Evolutionary conservation across 2,797 vertebrate species (phyloP), one percentile per base, ranked within the genome.

Genomic region (Balearica regulorum): DNA sequence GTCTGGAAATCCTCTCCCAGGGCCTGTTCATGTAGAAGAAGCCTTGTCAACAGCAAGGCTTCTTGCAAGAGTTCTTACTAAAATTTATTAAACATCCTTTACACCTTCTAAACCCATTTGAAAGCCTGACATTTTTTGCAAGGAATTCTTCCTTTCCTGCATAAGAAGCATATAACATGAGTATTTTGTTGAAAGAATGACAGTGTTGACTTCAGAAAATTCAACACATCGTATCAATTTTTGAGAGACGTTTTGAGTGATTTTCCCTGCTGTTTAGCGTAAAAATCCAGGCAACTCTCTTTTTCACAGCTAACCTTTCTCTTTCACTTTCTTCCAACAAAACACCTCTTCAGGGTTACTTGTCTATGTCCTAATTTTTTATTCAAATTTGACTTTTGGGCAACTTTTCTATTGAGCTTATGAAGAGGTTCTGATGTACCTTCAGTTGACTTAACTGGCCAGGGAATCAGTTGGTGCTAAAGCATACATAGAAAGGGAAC

Each of bases 151-250:
- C 7, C 4, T 92, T 75, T 64, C 55, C 35, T 69, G 1, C 1
- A 46, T 46, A 35, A 26, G 21, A 33, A 55, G 15, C 9, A 39
- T 13, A 17, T 5, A 53, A 16, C 6, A 58, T 0, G 0, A 9
- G 13, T 33, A 33, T 87, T 70, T 70, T 91, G 8, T 43, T 75
- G 61, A 60, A 68, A 79, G 10, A 6, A 18, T 60, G 13, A 22
- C 18, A 39, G 22, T 43, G 35, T 8, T 81, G 58, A 79, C 25
- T 82, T 44, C 4, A 15, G 29, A 60, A 87, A 71, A 66, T 55
- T 43, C 20, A 80, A n/a, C 20, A 43, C 25, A 51, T 15, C 37
- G 2, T 9, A 16, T 68, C 13, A 0, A 9, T 55, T 79, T 87
- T 72, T 68, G 49, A 76, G 79, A 61, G 22, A 15, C 19, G 43